Evolutionary conservation across 2,113 vertebrate genomes (phyloP).

Genomic region (Sander lucioperca): DNA sequence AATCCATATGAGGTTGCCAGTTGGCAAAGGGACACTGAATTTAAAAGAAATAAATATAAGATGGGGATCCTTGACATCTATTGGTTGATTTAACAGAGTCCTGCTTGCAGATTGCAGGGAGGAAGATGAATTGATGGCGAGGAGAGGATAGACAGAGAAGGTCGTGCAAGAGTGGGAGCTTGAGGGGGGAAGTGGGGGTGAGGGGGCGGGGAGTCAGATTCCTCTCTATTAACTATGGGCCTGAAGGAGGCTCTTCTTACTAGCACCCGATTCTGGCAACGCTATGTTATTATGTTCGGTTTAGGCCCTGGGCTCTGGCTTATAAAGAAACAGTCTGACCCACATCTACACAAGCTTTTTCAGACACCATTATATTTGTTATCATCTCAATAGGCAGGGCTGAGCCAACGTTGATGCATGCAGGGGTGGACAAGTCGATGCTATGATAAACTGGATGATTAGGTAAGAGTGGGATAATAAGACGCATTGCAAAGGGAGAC

Average conservation of each 20-base stretch:
- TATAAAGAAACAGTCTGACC: conserved; percentile 67
- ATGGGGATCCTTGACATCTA: conserved; percentile 74
- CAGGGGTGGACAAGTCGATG: not conserved
- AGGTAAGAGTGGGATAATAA: conserved; percentile 31
- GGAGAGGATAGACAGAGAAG: conserved; percentile 79
- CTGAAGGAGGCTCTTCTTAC: conserved; percentile 55
- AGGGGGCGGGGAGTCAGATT: conserved; percentile 19
- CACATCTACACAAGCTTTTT: conserved; percentile 64
- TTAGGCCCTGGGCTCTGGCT: conserved; percentile 63
- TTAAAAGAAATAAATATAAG: conserved; percentile 65
- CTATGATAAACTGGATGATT: conserved; percentile 22
- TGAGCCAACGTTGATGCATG: not conserved
- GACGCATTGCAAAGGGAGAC: not conserved
- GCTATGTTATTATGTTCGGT: conserved; percentile 67
- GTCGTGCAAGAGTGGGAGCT: conserved; percentile 65
- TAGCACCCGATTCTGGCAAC: conserved; percentile 41
- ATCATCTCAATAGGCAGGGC: conserved; percentile 27
- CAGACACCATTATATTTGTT: conserved; percentile 65
- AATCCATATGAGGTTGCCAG: conserved; percentile 1
- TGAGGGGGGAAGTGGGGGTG: not conserved
- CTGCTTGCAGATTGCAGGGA: conserved; percentile 60
- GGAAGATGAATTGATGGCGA: conserved; percentile 82
- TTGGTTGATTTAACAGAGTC: conserved; percentile 73
- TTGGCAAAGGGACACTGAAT: conserved; percentile 40
- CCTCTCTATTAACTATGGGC: conserved; percentile 60